A percentile compares a stretch with the other conserved stretches of the same genome.
Conservation (phyloP, 53 echinoderm and acorn worm species). For the Luidia sarsii region DNA sequence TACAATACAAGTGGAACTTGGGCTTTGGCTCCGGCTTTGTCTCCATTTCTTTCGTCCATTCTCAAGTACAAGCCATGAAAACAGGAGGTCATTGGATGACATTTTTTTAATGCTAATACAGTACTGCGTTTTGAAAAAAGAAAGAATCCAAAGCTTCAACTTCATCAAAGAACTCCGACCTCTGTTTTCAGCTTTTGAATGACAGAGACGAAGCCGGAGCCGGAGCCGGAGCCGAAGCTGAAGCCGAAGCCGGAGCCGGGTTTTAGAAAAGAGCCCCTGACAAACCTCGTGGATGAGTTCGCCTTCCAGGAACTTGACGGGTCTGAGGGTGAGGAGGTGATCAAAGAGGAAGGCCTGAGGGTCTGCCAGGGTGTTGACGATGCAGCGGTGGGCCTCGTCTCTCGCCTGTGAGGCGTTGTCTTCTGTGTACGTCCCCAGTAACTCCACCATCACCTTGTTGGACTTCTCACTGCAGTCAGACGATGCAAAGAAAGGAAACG, state of each 20-base stretch:
- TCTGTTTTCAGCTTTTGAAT: no score
- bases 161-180: no score
- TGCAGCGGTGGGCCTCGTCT: slow-evolving; percentile 92
- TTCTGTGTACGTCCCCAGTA: slow-evolving; percentile 87
- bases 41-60: no score
- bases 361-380: slow-evolving; percentile 83
- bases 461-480: slow-evolving; percentile 78
- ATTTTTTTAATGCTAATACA: background rate
- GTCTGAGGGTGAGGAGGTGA: slow-evolving; percentile 87
- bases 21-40: no score
- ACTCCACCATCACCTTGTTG: slow-evolving; percentile 91
- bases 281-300: slow-evolving; percentile 96
- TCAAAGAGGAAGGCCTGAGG: slow-evolving; percentile 91
- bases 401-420: slow-evolving; percentile 93
- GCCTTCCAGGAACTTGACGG: slow-evolving; percentile 95
- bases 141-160: background rate
- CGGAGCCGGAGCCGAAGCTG: no score
- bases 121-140: no score
- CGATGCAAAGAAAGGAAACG: no score
- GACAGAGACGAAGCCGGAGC: no score
- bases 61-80: no score
- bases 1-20: no score
- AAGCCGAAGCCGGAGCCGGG: no score
- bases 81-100: background rate
- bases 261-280: no score